phyloP scores from a whole-genome alignment of 2,888 invertebrate species.

The Papilio elwesi region DNA sequence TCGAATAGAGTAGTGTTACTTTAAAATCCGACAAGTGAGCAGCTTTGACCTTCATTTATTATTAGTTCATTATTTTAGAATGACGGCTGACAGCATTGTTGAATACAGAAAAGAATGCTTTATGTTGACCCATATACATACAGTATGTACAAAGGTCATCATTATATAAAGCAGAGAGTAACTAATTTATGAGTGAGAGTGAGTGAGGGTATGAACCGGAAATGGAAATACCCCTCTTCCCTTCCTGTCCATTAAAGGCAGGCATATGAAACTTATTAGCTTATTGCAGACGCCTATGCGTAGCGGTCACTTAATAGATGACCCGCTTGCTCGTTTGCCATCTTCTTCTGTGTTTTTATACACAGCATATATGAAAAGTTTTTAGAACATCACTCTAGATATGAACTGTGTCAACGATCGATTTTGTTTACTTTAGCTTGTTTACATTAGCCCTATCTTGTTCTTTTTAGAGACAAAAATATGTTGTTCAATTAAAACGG shows the following conservation, averaged over 20 bases:
- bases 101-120: background rate
- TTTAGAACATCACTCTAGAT: background rate
- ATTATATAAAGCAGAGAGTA: no score
- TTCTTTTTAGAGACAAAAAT: background rate
- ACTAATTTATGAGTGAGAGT: no score
- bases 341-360: no score
- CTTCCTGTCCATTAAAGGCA: no score
- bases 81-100: background rate
- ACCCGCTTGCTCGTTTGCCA: no score
- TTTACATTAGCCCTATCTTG: background rate
- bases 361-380: background rate
- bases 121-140: background rate
- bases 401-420: background rate
- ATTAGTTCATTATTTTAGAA: background rate
- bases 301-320: no score
- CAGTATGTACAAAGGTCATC: no score
- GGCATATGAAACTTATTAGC: no score
- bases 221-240: no score
- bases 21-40: slow-evolving; percentile 8
- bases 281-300: no score
- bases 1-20: background rate
- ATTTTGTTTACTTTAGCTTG: background rate
- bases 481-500: background rate
- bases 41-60: slow-evolving; percentile 7
- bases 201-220: no score